Evolutionary conservation across 2,113 vertebrate species (phyloP), one percentile per base, ranked within the genome.

Genomic region (Hippoglossus stenolepis): DNA sequence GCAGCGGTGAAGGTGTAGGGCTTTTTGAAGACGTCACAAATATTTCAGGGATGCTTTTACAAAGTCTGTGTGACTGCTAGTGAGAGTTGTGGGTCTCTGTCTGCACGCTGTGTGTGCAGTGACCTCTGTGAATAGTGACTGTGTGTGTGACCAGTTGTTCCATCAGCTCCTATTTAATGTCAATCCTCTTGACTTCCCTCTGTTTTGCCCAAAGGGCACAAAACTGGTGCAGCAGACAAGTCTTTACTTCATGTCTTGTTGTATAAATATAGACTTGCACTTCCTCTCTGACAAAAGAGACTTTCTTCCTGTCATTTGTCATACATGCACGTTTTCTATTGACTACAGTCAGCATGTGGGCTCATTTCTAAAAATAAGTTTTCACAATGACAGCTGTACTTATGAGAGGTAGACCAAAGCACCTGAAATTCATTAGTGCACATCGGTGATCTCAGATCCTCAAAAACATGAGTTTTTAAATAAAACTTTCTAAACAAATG

Each of bases 111-210:
- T 61, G 13, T 73, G 73, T 57, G 69, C 65, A 53, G 54, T 77
- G 75, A 82, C 73, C 80, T 85, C 51, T 21, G 20, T 54, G 51
- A 9, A 2, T 5, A 18, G 72, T 63, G 54, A 69, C 65, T 13
- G 59, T 74, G 62, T 71, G 74, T 75, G 70, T 53, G 66, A 82
- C 47, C 76, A 80, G 66, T 77, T 79, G 59, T 74, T 87, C 76
- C 70, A 60, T 83, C 83, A 64, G 57, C 63, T 81, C 47, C 66
- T 66, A 83, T 85, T 83, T 64, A 64, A 72, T 77, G 71, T 83
- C 78, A 79, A 62, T 75, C 53, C 28, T 63, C 38, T 70, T 71
- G 77, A 79, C 68, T 70, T 71, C 53, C 24, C 43, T 57, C 53
- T 38, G 56, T 73, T 85, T 61, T 70, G 64, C 61, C 79, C 83